Evolutionary conservation across 2,797 vertebrate species (phyloP), one percentile per base, ranked within the genome.

Genomic region (Sebastes kiyomatsui): DNA sequence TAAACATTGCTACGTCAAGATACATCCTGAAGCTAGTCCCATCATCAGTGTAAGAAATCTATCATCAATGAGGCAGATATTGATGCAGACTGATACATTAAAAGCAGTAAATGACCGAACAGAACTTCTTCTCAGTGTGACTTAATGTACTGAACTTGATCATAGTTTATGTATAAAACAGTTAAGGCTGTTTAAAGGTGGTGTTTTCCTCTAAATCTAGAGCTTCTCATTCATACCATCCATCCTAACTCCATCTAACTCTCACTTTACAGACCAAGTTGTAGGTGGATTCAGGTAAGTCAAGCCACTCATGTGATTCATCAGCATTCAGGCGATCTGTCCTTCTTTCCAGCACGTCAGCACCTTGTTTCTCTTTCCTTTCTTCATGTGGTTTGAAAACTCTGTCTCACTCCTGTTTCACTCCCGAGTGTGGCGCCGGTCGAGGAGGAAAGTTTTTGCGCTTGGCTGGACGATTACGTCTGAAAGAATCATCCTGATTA

Each of bases 211-310:
- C 58, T 65, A 7, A 35, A 38, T 68, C 61, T 5, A 14, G 3
- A 32, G 18, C 55, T n/a, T 0, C 33, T 61, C 59, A 32, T 67
- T 72, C 56, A 11, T 71, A 9, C 20, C 56, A 54, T 76, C 58
- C 73, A 61, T 75, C 64, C 87, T 93, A 92, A 94, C 84, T 46
- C 66, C 87, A 75, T 92, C 82, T 82, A 87, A 94, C 79, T 92
- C 83, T 95, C 74, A 85, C 72, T 91, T 84, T 42, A 65, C 94
- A 95, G 94, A 90, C 25, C 76, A 84, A 91, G 84, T 81, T 88
- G 87, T 94, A 94, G 93, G 87, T 93, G 92, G 73, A 85, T 70
- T 81, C 81, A 95, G 94, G 94, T 95, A 94, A 95, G 94, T 80
- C 11, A 69, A 88, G 79, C 62, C 59, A 3, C 59, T 79, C 18